Evolutionary conservation across 2,888 invertebrate genomes (phyloP), one percentile per base, ranked within the genome.

Genomic region (Blera fallax): DNA sequence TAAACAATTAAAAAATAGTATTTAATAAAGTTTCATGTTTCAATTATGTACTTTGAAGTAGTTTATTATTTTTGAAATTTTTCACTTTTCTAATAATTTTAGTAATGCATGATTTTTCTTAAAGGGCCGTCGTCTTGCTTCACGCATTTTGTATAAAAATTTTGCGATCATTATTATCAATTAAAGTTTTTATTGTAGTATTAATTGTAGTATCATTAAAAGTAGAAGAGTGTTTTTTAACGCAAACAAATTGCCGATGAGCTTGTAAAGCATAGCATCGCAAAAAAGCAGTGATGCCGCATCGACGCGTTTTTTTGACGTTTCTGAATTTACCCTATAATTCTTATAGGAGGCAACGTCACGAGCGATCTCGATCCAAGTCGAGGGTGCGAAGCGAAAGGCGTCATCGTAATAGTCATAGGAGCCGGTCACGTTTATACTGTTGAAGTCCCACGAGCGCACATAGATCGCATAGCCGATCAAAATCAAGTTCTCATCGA

Each of bases 401-500:
- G 48, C 76, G 65, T 8, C 74, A 70, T 14, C 85, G 58, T 6
- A 76, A 52, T n/a, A 76, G 74, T 10, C 70, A 80, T n/a, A 73
- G 67, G n/a, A 87, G 87, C 14, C 65, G 84, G 1, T 87, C 87
- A 21, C 73, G 69, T n/a, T 87, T 82, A 0, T 48, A 52, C 32
- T 64, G 87, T 8, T 56, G 18, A 29, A 37, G 45, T 8, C 29
- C 54, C 6, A 85, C 45, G 27, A 54, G 32, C 2, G 7, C 67
- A 0, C 70, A 81, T 27, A 85, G n/a, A 45, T 85, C 85, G 2
- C 85, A 81, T 10, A 77, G 81, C 4, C 65, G 81, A 2, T 85
- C 83, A 8, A 52, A 76, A n/a, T 88, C 88, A 5, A 87, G 81
- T 1, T 82, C 88, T 16, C 87, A 76, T 10, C 77, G 78, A 24